These are phyloP conservation scores for Diacarnus erythraeanus DNA, from an alignment of 37 sponge, comb jelly and placozoan genomes.

Conservation along the genomic window DNA sequence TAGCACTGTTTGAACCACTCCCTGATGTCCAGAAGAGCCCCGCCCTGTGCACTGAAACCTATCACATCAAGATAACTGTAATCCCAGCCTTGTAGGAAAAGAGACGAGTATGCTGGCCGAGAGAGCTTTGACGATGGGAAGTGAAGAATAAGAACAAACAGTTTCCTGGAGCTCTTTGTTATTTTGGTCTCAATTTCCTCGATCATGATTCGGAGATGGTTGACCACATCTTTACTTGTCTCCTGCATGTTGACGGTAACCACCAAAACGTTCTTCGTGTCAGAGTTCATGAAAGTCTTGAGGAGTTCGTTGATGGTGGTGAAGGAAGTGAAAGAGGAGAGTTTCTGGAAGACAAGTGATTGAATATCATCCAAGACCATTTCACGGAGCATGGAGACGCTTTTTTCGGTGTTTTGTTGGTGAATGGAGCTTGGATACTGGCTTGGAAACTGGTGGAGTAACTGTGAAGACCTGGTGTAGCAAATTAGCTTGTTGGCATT, in stretches of 20 bases:
- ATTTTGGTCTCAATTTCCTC: slow-evolving; percentile 69
- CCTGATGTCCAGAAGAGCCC: slow-evolving; percentile 47
- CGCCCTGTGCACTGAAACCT: slow-evolving; percentile 29
- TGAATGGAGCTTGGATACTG: slow-evolving; percentile 25
- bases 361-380: slow-evolving; percentile 21
- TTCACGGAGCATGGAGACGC: background rate
- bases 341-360: slow-evolving; percentile 46
- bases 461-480: slow-evolving; percentile 70
- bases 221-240: slow-evolving; percentile 67
- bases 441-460: slow-evolving; percentile 71
- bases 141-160: slow-evolving; percentile 85
- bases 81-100: slow-evolving; percentile 90
- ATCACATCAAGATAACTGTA: slow-evolving; percentile 81
- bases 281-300: slow-evolving; percentile 33
- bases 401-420: background rate
- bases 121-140: slow-evolving; percentile 67
- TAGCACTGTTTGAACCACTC: slow-evolving; percentile 68
- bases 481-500: slow-evolving; percentile 69
- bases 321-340: slow-evolving; percentile 61
- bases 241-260: slow-evolving; percentile 79
- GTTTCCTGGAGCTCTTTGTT: slow-evolving; percentile 23
- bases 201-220: slow-evolving; percentile 86
- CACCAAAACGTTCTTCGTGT: slow-evolving; percentile 12
- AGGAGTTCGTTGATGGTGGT: slow-evolving; percentile 36
- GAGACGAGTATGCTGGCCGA: slow-evolving; percentile 71